Base-by-base conservation (phyloP, 2,888 invertebrate species). In the Caradrina clavipalpis region DNA sequence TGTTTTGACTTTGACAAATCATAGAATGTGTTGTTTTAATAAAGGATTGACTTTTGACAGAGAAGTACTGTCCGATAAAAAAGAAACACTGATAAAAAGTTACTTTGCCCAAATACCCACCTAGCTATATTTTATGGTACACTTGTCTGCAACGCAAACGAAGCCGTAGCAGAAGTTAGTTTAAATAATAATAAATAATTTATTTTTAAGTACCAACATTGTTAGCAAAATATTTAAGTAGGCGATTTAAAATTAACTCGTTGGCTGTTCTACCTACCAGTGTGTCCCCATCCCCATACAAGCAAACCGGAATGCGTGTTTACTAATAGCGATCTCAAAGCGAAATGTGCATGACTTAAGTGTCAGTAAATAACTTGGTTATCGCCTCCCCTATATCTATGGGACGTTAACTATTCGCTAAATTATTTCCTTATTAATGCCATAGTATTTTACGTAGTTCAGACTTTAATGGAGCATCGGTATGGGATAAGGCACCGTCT, bases 381-480 rank as follows among this genome's bases (percentile, higher is more conserved):
- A 82, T 81, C 62, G 73, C 73, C 73, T 68, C 54, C 22, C 21
- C 50, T 45, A 64, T 71, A 70, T 78, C 72, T 64, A 45, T 47
- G 42, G 56, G 53, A 83, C 70, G 35, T 76, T 76, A 81, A 77
- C 60, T 64, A 64, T 78, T 68, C 19, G 70, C 70, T 71, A 73
- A 84, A 66, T 82, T 72, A 80, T 84, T 84, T 80, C 83, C 84
- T 82, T 82, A 74, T 69, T 83, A 80, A 75, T 69, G 49, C 39
- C 45, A 58, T 6, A 70, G 22, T 68, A 69, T 68, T 66, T 50
- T 61, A 50, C 31, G 50, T 61, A 58, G 58, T 67, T 73, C 69
- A 54, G 74, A 74, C 53, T 55, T 61, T 67, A 73, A 74, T 51
- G 22, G 53, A 4, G 10, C n/a, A 67, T 10, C 47, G 39, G 11